phyloP scores from a whole-genome alignment of 2,797 vertebrate species.

The Enteromius mattozi region DNA sequence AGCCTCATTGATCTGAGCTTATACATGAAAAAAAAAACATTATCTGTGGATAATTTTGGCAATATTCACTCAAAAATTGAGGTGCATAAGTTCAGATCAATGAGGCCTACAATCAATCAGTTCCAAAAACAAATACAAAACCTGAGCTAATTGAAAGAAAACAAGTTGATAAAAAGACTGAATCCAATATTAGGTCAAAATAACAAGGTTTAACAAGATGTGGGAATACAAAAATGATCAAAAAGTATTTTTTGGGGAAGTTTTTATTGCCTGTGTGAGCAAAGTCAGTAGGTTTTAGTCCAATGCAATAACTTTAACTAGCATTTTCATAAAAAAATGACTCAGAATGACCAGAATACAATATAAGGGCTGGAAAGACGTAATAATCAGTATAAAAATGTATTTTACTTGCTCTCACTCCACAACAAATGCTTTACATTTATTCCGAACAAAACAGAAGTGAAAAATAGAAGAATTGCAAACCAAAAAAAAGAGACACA shows the following conservation, averaged over 20 bases:
- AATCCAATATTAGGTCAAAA: neutral
- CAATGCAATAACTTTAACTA: neutral
- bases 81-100: neutral
- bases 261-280: neutral
- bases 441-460: neutral
- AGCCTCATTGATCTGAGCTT: neutral
- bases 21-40: neutral
- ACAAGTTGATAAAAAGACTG: neutral
- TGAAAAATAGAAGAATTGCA: neutral
- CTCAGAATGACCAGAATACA: neutral
- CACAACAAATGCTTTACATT: neutral
- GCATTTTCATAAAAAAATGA: neutral
- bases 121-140: neutral
- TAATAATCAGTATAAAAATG: neutral
- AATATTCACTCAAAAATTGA: neutral
- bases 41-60: neutral
- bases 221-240: neutral
- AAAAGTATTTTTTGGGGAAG: neutral
- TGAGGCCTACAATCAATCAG: neutral
- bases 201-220: neutral
- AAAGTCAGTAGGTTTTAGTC: neutral
- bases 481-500: too few relatives aligned
- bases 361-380: neutral
- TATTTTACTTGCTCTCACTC: neutral
- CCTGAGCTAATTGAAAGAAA: neutral